Evolutionary conservation across 1,140 invertebrate genomes (phyloP), one percentile per base, ranked within the genome.

Genomic region (Lucilia sericata): DNA sequence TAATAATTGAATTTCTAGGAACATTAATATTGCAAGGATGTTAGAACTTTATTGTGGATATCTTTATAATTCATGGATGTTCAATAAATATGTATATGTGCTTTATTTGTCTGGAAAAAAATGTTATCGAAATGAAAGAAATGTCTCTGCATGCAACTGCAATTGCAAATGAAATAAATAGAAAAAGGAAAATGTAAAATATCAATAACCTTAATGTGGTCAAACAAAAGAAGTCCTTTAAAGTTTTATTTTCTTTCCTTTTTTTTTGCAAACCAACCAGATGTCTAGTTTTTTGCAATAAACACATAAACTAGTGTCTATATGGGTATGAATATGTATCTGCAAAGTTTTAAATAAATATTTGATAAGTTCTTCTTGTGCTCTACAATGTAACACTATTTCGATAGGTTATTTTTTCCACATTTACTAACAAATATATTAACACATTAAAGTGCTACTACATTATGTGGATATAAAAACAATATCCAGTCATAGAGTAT

Each of bases 171-270:
- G 14, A 7, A 60, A 60, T 17, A 7, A 14, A n/a, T 14, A 60
- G n/a, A 60, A 17, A 7, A 60, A 17, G 55, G 14, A 60, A 60
- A 60, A 60, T 21, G 9, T n/a, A 70, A 70, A 70, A 70, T 70
- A 70, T 70, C 55, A 60, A 60, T 60, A 60, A 60, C 14, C 65
- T 70, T 70, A 70, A 70, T 70, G 65, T 70, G 65, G 65, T 70
- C 21, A 21, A 21, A 70, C 12, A 19, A 70, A 19, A 70, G 19
- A 55, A 55, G 10, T 10, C 51, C 51, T n/a, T 17, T 70, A 70
- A 70, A 70, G n/a, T 21, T 19, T 70, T 70, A n/a, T 70, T 70
- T 55, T 42, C 10, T 8, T 42, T 42, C 14, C 14, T 60, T n/a
- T 60, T n/a, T 60, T 60, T 7, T n/a, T 7, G 12, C 55, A 30